A percentile compares a stretch with the other conserved stretches of the same genome.
Conservation (phyloP, 1,140 invertebrate genomes). For the Musca vetustissima region DNA sequence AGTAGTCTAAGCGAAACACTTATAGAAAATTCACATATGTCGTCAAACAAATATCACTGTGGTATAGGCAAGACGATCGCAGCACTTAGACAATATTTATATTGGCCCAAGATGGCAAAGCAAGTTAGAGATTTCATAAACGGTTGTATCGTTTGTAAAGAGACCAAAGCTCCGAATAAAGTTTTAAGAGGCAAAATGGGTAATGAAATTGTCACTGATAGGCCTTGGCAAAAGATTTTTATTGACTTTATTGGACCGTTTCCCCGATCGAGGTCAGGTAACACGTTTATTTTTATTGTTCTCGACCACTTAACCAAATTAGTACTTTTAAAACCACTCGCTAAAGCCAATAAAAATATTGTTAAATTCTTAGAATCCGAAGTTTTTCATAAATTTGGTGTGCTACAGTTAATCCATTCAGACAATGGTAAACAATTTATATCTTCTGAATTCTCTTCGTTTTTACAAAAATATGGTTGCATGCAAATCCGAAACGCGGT, state of each 20-base stretch:
- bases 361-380: slow-evolving; percentile 21
- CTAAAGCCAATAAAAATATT: slow-evolving; percentile 6
- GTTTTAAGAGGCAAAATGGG: slow-evolving; percentile 5
- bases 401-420: not conserved
- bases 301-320: slow-evolving; percentile 28
- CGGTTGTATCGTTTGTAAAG: not conserved
- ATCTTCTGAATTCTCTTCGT: slow-evolving; percentile 13
- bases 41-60: not conserved
- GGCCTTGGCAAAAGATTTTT: slow-evolving; percentile 30
- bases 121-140: not conserved
- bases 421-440: slow-evolving; percentile 4
- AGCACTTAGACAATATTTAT: not conserved
- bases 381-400: not conserved
- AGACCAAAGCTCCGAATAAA: not conserved
- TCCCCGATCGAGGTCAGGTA: not conserved
- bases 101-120: slow-evolving; percentile 12
- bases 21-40: too few species aligned
- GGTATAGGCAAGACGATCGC: not conserved
- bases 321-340: not conserved
- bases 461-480: not conserved
- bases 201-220: not conserved
- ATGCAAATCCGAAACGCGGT: not conserved
- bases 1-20: too few species aligned
- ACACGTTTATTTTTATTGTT: not conserved
- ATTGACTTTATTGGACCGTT: slow-evolving; percentile 19